These are phyloP conservation scores for Apotomis turbidana DNA, from an alignment of 2,888 invertebrate genomes.

Conservation along the genomic window DNA sequence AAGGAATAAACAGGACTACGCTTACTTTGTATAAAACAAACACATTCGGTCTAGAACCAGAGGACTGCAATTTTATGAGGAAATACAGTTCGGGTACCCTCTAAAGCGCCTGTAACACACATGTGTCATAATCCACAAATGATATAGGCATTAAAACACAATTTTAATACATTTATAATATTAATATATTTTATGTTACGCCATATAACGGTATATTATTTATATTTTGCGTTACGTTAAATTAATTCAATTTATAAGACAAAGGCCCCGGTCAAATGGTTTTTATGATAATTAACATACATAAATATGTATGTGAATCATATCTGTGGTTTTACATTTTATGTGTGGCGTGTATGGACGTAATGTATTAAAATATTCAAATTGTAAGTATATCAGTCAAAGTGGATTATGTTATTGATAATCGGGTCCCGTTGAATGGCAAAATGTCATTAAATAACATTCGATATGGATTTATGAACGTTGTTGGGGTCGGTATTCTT, in stretches of 20 bases:
- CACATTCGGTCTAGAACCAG: too few relatives aligned
- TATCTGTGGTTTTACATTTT: slow-evolving; percentile 24
- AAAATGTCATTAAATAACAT: neutral
- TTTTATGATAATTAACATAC: slow-evolving; percentile 34
- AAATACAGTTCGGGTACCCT: too few relatives aligned
- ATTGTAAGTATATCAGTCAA: slow-evolving; percentile 29
- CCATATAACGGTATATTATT: slow-evolving; percentile 21
- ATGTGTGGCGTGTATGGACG: slow-evolving; percentile 20
- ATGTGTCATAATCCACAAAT: neutral
- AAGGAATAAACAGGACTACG: too few relatives aligned
- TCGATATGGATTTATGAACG: neutral
- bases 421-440: slow-evolving; percentile 4
- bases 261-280: slow-evolving; percentile 31
- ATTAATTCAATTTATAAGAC: slow-evolving; percentile 37
- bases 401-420: slow-evolving; percentile 18
- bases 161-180: slow-evolving; percentile 4
- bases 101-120: too few relatives aligned
- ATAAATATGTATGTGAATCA: slow-evolving; percentile 41
- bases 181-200: slow-evolving; percentile 21
- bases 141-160: neutral
- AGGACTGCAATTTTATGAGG: too few relatives aligned
- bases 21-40: too few relatives aligned
- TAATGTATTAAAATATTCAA: slow-evolving; percentile 37
- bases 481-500: neutral
- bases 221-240: slow-evolving; percentile 27